phyloP scores from a whole-genome alignment of 2,797 vertebrate species.

The Rachycentron canadum region DNA sequence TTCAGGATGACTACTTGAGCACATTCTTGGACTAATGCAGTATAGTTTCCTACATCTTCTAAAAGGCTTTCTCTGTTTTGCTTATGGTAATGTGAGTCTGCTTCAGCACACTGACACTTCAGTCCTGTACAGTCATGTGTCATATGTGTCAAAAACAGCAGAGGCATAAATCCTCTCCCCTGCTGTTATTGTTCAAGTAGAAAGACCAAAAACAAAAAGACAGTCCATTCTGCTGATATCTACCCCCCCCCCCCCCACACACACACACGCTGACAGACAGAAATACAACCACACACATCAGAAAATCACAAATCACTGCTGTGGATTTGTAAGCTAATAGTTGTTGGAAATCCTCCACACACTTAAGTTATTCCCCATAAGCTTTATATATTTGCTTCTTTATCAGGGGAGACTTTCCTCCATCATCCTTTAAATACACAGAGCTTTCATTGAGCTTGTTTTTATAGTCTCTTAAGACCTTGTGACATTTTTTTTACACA shows the following conservation, averaged over 20 bases:
- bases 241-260: constrained; percentile 23
- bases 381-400: constrained; percentile 25
- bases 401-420: background rate
- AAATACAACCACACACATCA: constrained; percentile 25
- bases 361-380: constrained; percentile 5
- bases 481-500: constrained; percentile 17
- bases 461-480: background rate
- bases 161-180: constrained; percentile 41
- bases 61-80: background rate
- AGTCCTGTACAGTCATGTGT: constrained; percentile 28
- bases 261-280: background rate
- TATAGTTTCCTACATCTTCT: background rate
- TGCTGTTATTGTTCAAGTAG: constrained; percentile 42
- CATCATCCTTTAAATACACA: background rate
- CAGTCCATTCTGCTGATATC: constrained; percentile 44
- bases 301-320: constrained; percentile 33
- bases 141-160: constrained; percentile 48
- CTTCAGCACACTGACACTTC: constrained; percentile 21
- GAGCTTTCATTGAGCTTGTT: background rate
- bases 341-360: background rate
- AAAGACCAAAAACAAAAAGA: constrained; percentile 27
- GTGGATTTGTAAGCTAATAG: constrained; percentile 41
- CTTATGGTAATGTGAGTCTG: background rate
- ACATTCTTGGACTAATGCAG: background rate
- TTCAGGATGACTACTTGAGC: background rate